Base-by-base conservation (phyloP, 2,797 vertebrate species). In the Lutjanus campechanus region DNA sequence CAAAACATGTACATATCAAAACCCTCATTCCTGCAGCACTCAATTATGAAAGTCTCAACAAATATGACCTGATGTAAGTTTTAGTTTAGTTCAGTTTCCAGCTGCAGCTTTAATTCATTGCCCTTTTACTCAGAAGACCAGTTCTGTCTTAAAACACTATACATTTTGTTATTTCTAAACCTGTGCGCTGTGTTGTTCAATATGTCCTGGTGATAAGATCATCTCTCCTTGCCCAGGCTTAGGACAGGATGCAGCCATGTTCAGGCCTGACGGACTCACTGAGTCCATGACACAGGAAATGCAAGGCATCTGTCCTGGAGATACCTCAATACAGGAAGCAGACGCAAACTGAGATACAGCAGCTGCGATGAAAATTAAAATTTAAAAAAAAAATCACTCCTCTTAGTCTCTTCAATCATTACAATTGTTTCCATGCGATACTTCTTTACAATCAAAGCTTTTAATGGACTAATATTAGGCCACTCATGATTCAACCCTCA, bases 271-370 rank as follows among this genome's bases (percentile, higher is more conserved):
- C 40, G 47, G 46, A 77, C 16, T 62, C 13, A 44, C 8, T 1
- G 7, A 70, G 43, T 47, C 62, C 25, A 66, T 55, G 51, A 79
- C 51, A 70, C 60, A 77, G 60, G 75, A 84, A 76, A 79, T 59
- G 9, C 47, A 80, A 53, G 22, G 68, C 54, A 70, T 81, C 51
- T 78, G 63, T 16, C 51, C 17, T 66, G 36, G 58, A 70, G 36
- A 74, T 71, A 62, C 51, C 36, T 53, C 25, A 4, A 79, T 44
- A 29, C 41, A 73, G 68, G 25, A 79, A 61, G 29, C 25, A 54
- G 59, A 64, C 17, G 19, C 43, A 40, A 69, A 68, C 10, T 20
- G 2, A 55, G 29, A 76, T 49, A 51, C 20, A 76, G 29, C 25
- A 64, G 61, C 56, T 69, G 19, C 82, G 20, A 72, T 67, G 10